Percentiles rank a stretch among this genome's conserved stretches.
These are phyloP conservation scores for Empis stercorea DNA, from an alignment of 2,888 invertebrate species.

Conservation along the genomic window DNA sequence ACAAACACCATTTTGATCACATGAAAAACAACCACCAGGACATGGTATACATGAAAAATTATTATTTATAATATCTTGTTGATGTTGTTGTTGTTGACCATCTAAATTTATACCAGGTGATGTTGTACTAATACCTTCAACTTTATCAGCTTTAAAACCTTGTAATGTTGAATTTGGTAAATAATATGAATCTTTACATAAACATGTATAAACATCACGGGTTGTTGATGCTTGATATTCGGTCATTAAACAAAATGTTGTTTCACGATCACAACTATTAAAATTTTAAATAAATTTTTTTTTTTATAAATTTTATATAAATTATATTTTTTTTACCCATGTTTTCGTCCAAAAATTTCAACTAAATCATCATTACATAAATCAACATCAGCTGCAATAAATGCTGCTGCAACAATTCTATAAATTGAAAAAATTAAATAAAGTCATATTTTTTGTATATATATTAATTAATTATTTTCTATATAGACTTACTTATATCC, in stretches of 20 bases:
- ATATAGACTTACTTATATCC: constrained; percentile 29
- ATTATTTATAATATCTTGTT: constrained; percentile 16
- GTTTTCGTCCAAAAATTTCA: constrained; percentile 53
- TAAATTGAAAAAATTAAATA: too few relatives aligned
- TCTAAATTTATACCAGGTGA: too few relatives aligned
- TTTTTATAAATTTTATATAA: background rate
- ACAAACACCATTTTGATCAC: constrained; percentile 50
- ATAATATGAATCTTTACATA: constrained; percentile 48
- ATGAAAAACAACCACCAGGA: constrained; percentile 40
- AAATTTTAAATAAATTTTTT: background rate
- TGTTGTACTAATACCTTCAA: constrained; percentile 32
- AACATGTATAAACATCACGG: constrained; percentile 46
- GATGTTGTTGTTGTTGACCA: too few relatives aligned
- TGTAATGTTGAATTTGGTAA: constrained; percentile 41
- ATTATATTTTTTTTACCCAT: constrained; percentile 33
- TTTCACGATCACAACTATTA: constrained; percentile 35
- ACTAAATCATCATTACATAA: constrained; percentile 59
- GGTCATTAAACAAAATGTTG: constrained; percentile 34
- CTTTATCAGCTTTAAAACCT: constrained; percentile 41
- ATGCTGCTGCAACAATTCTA: constrained; percentile 49
- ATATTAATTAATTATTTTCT: too few relatives aligned
- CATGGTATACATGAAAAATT: constrained; percentile 43
- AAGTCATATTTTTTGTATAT: too few relatives aligned
- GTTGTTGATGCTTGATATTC: constrained; percentile 30
- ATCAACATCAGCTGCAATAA: constrained; percentile 47